phyloP scores from a whole-genome alignment of 1,140 invertebrate genomes.

The Pseudomyrmex pallidus region DNA sequence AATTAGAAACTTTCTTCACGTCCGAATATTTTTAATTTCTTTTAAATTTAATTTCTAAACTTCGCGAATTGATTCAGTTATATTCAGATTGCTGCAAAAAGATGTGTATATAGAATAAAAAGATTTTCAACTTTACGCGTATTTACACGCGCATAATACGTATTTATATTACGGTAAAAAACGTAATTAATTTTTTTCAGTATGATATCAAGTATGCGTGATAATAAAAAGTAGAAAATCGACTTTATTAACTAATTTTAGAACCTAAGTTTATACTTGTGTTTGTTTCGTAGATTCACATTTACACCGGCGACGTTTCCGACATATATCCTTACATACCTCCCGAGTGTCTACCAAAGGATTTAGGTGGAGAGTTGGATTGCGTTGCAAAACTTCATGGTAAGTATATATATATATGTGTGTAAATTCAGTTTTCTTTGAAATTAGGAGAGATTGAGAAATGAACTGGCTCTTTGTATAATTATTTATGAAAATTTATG shows the following conservation, averaged over 20 bases:
- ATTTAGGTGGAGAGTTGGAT: slow-evolving; percentile 84
- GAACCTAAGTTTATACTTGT: slow-evolving; percentile 33
- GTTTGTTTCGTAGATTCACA: slow-evolving; percentile 80
- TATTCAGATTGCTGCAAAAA: too few species aligned
- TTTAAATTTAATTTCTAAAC: slow-evolving; percentile 2
- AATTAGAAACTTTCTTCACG: neutral
- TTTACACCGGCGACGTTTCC: slow-evolving; percentile 81
- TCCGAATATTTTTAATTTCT: neutral
- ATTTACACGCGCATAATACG: neutral
- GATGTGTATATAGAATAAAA: too few species aligned
- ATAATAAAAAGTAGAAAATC: too few species aligned
- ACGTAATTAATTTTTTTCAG: too few species aligned
- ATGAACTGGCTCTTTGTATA: too few species aligned
- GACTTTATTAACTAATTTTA: neutral
- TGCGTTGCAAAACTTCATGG: slow-evolving; percentile 78
- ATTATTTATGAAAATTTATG: too few species aligned
- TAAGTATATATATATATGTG: slow-evolving; percentile 53
- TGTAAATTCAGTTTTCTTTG: neutral
- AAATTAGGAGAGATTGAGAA: too few species aligned
- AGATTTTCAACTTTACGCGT: too few species aligned
- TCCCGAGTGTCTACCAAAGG: slow-evolving; percentile 83
- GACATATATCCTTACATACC: slow-evolving; percentile 83
- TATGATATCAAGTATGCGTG: too few species aligned
- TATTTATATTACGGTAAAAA: neutral
- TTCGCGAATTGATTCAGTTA: too few species aligned